Base-by-base conservation (phyloP, 2,113 vertebrate species). In the Oncorhynchus clarkii region DNA sequence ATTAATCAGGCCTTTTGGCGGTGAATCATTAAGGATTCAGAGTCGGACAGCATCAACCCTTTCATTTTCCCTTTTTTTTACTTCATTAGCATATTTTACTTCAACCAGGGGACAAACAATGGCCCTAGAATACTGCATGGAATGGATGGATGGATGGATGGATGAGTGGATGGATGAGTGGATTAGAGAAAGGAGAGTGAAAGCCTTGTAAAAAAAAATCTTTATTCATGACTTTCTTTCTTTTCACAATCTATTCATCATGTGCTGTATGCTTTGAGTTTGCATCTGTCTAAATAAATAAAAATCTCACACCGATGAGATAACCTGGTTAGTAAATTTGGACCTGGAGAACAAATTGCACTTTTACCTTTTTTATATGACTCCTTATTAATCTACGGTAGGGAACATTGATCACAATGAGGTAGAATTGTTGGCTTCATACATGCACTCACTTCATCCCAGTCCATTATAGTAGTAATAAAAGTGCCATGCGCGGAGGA, bases 61-160 rank as follows among this genome's bases (percentile, higher is more conserved):
- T 75, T 71, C 82, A 76, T 82, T 88, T 85, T 76, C 80, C 49
- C 80, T 59, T 89, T 89, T 91, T 90, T 89, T 91, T 90, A 91
- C 93, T 91, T 89, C 82, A 91, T 93, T 90, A 87, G 81, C 88
- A 91, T 90, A 89, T 90, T 92, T 90, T 89, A 90, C 89, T 85
- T 88, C 72, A 68, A 68, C 51, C 71, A 26, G 70, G 67, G 81
- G 74, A 82, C 85, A 86, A 90, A 87, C 82, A 89, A 80, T 85
- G 81, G 73, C 82, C 75, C 59, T 77, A 77, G 83, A 70, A 24
- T 0, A 59, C 27, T 27, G 29, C 18, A 71, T n/a, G 66, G 29
- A 49, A 77, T n/a, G 70, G 80, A 75, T 54, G 22, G 39, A 45
- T 45, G 39, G 39, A 29, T 48, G 68, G 12, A 5, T 12, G 65